Percentiles rank a stretch among this genome's conserved stretches.
Evolutionary conservation across 2,113 vertebrate genomes (phyloP).

Genomic region (Gambusia affinis): DNA sequence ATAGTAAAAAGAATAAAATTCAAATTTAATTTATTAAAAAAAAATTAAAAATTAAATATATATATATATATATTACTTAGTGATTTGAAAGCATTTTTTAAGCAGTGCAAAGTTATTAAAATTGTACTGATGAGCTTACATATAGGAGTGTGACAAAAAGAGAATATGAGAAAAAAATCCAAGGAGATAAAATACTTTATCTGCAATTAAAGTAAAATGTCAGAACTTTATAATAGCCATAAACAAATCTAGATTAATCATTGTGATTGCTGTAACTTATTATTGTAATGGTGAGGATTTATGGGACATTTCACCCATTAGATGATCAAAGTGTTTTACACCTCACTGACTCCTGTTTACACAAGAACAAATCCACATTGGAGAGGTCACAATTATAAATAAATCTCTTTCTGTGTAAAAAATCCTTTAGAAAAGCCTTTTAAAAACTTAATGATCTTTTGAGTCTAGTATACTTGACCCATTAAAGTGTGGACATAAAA

Average conservation of each 20-base stretch:
- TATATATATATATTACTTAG: background rate
- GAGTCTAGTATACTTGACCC: background rate
- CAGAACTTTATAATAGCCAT: slow-evolving; percentile 44
- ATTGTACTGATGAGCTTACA: background rate
- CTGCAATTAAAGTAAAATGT: slow-evolving; percentile 30
- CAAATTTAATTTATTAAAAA: background rate
- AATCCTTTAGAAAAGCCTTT: too few species aligned
- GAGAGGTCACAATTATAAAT: slow-evolving; percentile 32
- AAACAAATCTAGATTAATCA: slow-evolving; percentile 33
- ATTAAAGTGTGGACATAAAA: background rate
- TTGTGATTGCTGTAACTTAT: slow-evolving; percentile 50
- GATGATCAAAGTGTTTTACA: slow-evolving; percentile 46
- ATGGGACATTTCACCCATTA: slow-evolving; percentile 47
- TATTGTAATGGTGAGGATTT: slow-evolving; percentile 64
- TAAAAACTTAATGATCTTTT: background rate
- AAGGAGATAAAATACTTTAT: background rate
- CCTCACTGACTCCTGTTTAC: slow-evolving; percentile 11
- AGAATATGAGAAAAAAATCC: background rate
- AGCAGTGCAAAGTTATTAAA: background rate
- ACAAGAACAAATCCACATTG: slow-evolving; percentile 30
- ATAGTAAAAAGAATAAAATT: background rate
- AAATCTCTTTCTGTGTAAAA: too few species aligned
- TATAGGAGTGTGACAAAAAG: background rate
- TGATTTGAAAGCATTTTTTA: too few species aligned
- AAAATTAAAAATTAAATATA: too few species aligned